These are phyloP conservation scores for Hyalella azteca DNA, from an alignment of 2,888 invertebrate genomes.

Conservation along the genomic window DNA sequence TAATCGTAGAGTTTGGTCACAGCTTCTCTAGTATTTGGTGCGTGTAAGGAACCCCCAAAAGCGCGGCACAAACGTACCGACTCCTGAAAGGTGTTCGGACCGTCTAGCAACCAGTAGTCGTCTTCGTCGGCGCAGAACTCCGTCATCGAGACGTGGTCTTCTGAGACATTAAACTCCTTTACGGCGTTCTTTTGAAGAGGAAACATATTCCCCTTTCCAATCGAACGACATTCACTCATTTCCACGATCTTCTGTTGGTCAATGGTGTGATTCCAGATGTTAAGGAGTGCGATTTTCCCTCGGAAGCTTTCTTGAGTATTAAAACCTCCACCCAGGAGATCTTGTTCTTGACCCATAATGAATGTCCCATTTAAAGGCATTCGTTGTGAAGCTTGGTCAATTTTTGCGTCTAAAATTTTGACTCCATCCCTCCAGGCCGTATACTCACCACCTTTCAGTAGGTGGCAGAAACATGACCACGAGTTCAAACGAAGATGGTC, in stretches of 20 bases:
- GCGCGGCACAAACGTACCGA: neutral
- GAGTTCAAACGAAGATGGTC: neutral
- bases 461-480: neutral
- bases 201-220: conserved; percentile 4
- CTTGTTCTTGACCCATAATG: conserved; percentile 29
- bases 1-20: neutral
- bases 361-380: conserved; percentile 8
- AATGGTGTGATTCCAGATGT: neutral
- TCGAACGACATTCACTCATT: neutral
- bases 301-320: neutral
- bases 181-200: neutral
- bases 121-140: neutral
- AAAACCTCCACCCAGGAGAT: neutral
- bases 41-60: neutral
- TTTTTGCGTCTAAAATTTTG: neutral
- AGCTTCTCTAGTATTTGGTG: neutral
- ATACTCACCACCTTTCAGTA: neutral
- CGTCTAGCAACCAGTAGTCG: neutral
- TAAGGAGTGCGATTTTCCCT: neutral
- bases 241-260: neutral
- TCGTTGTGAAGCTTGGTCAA: neutral
- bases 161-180: neutral
- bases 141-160: neutral
- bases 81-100: neutral
- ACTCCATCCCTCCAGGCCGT: neutral